phyloP scores from a whole-genome alignment of 2,113 vertebrate genomes.

The Origma solitaria region DNA sequence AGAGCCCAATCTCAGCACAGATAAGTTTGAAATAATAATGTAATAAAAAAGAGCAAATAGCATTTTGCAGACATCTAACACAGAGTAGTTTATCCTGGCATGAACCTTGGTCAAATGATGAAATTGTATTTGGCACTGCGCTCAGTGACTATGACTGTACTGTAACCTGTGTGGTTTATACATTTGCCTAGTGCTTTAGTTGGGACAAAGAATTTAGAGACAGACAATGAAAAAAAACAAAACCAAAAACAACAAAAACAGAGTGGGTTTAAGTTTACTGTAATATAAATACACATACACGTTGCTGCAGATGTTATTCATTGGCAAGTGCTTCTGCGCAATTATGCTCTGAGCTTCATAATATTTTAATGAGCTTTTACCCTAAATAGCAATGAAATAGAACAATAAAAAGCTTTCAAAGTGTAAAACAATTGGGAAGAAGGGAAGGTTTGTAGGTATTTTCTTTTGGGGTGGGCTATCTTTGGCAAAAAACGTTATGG shows the following conservation, averaged over 20 bases:
- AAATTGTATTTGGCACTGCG: slow-evolving; percentile 56
- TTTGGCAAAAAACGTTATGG: neutral
- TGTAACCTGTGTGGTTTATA: slow-evolving; percentile 31
- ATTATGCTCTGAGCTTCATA: slow-evolving; percentile 59
- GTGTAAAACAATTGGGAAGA: neutral
- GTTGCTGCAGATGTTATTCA: slow-evolving; percentile 67
- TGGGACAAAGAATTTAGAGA: slow-evolving; percentile 58
- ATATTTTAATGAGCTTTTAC: slow-evolving; percentile 70
- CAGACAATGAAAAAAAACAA: slow-evolving; percentile 5
- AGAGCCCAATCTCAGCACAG: neutral
- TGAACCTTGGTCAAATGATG: slow-evolving; percentile 55
- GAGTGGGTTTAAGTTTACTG: slow-evolving; percentile 41
- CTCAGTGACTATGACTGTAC: neutral
- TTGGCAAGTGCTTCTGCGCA: slow-evolving; percentile 50
- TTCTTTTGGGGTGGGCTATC: neutral
- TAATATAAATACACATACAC: slow-evolving; percentile 51
- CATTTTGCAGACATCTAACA: slow-evolving; percentile 55
- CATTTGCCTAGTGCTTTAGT: neutral
- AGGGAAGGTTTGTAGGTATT: neutral
- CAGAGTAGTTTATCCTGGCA: slow-evolving; percentile 59
- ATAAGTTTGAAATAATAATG: slow-evolving; percentile 61
- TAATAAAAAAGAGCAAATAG: slow-evolving; percentile 28
- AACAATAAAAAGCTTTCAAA: slow-evolving; percentile 55
- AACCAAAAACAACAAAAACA: neutral
- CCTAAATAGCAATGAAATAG: slow-evolving; percentile 58